A percentile compares a stretch with the other conserved stretches of the same genome.
These are phyloP conservation scores for Hylomyscus alleni DNA, from an alignment of 2,797 vertebrate species.

Conservation along the genomic window DNA sequence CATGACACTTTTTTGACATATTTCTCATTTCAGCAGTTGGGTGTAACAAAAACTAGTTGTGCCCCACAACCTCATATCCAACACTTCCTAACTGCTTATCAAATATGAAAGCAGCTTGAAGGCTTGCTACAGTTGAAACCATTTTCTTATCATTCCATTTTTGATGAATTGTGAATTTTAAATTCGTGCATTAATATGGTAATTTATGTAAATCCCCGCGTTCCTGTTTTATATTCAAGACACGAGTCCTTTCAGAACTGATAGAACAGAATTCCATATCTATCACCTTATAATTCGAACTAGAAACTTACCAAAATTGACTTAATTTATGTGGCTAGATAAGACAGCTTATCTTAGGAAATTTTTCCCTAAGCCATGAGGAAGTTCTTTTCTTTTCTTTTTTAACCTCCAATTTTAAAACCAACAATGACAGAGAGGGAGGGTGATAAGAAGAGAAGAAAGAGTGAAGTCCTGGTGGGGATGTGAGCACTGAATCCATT, in stretches of 20 bases:
- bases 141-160: slow-evolving; percentile 73
- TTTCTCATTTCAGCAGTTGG: slow-evolving; percentile 40
- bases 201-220: slow-evolving; percentile 83
- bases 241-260: slow-evolving; percentile 76
- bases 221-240: slow-evolving; percentile 69
- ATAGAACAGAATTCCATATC: slow-evolving; percentile 64
- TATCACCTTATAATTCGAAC: slow-evolving; percentile 53
- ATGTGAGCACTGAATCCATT: neutral
- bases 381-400: neutral
- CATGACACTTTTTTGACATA: neutral
- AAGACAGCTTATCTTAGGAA: slow-evolving; percentile 62
- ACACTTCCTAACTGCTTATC: slow-evolving; percentile 44
- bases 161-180: slow-evolving; percentile 75
- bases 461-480: neutral
- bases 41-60: slow-evolving; percentile 9
- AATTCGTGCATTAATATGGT: slow-evolving; percentile 72
- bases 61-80: neutral
- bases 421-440: neutral
- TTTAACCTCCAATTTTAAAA: slow-evolving; percentile 31
- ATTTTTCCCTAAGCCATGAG: slow-evolving; percentile 29
- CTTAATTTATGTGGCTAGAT: slow-evolving; percentile 71
- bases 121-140: slow-evolving; percentile 62
- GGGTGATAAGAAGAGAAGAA: neutral
- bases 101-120: slow-evolving; percentile 44
- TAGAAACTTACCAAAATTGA: slow-evolving; percentile 48